Base-by-base conservation (phyloP, 2,113 vertebrate species). In the Cynopterus brachyotis region DNA sequence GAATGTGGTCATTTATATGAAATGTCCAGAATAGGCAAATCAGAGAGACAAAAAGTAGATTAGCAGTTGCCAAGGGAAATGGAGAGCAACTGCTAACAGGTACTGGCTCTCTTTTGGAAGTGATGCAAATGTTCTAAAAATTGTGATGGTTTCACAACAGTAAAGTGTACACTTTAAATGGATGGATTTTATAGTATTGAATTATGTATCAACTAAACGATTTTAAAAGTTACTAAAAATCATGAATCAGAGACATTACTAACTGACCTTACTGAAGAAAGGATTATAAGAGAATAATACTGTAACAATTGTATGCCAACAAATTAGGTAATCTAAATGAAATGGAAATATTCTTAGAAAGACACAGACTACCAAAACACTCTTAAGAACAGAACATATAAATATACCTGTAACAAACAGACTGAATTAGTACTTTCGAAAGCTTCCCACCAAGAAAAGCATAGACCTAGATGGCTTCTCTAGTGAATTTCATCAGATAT, bases 261-360 rank as follows among this genome's bases (percentile, higher is more conserved):
- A 79, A 79, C 22, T 66, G 40, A 80, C 22, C 80, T 86, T 73
- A 89, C 16, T 94, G 28, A 90, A 85, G 72, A 50, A 94, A 81
- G 15, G 35, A 60, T 35, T 66, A 20, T 53, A 73, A 66, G 11
- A 87, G 42, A 94, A 91, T 62, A 94, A 91, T 62, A 91, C 60
- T 81, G 9, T 45, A 94, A 67, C 50, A 86, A 91, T 2, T 69
- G 5, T 60, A 91, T 73, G n/a, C 42, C 67, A 96, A 89, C 22
- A 30, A 76, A 83, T 93, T 89, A 88, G 76, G 60, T 50, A 83
- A 62, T 37, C 69, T 62, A 62, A 42, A 76, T 64, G 32, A 94
- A 91, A 75, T 67, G 75, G 24, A 53, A 37, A 50, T 50, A 90
- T 90, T 70, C 42, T 82, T 92, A 62, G 45, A 88, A 88, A 82